Conservation (phyloP, 2,888 invertebrate genomes). For the Drosophila monieri region DNA sequence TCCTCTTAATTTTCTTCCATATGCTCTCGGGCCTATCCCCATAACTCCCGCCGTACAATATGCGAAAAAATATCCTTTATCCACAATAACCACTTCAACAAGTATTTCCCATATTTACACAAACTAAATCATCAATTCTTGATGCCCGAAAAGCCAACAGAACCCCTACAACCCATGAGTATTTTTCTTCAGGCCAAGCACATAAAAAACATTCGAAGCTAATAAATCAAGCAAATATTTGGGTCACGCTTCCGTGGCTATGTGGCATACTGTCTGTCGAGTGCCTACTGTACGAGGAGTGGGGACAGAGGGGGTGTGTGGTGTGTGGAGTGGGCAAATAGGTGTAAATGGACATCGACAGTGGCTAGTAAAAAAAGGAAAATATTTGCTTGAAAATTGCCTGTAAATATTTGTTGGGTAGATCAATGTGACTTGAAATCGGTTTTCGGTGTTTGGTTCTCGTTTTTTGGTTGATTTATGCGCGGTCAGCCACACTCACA, state of each 20-base stretch:
- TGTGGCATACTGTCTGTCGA: slow-evolving; percentile 14
- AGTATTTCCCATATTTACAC: slow-evolving; percentile 21
- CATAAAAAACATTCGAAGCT: slow-evolving; percentile 56
- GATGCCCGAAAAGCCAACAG: slow-evolving; percentile 21
- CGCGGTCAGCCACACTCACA: slow-evolving; percentile 60
- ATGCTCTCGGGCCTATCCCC: too few relatives aligned
- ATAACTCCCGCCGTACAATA: too few relatives aligned
- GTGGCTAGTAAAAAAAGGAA: slow-evolving; percentile 52
- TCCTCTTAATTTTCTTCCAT: too few relatives aligned
- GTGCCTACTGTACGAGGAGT: slow-evolving; percentile 12
- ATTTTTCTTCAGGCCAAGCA: slow-evolving; percentile 29
- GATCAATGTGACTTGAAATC: slow-evolving; percentile 44
- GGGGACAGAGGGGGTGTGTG: not conserved
- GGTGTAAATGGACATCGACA: slow-evolving; percentile 68
- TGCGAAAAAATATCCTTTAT: not conserved
- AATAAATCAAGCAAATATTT: slow-evolving; percentile 79
- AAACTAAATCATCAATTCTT: slow-evolving; percentile 27
- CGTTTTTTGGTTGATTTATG: slow-evolving; percentile 63
- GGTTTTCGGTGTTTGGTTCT: slow-evolving; percentile 14
- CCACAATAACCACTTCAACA: not conserved
- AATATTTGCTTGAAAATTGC: slow-evolving; percentile 77
- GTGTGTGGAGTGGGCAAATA: not conserved
- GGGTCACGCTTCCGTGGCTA: slow-evolving; percentile 73
- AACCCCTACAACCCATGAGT: slow-evolving; percentile 14
- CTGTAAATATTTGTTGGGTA: slow-evolving; percentile 65